phyloP scores from a whole-genome alignment of 2,888 invertebrate genomes.

The Xestia ashworthii region DNA sequence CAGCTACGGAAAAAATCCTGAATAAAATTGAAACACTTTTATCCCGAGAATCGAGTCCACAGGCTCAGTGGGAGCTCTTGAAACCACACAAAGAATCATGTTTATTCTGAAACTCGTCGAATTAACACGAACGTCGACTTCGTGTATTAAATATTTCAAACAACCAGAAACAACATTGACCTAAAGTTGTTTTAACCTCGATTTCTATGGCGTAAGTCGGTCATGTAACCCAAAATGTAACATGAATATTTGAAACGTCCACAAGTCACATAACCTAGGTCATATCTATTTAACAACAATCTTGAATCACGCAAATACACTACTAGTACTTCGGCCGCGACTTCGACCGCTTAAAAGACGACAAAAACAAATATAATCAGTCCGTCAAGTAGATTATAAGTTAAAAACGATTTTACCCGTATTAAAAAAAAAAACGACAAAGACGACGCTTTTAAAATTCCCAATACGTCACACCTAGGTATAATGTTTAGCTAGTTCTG shows the following conservation, averaged over 20 bases:
- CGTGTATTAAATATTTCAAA: conserved; percentile 4
- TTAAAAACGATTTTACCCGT: too few relatives aligned
- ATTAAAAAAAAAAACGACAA: too few relatives aligned
- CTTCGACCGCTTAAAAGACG: too few relatives aligned
- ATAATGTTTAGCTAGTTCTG: too few relatives aligned
- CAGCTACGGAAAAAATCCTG: background rate
- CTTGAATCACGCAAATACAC: conserved; percentile 38
- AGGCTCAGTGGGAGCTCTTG: background rate
- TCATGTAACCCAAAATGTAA: conserved; percentile 22
- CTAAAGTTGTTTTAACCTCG: conserved; percentile 5
- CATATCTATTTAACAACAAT: conserved; percentile 15
- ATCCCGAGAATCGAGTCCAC: background rate
- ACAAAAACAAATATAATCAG: too few relatives aligned
- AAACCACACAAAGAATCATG: background rate
- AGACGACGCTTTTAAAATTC: too few relatives aligned
- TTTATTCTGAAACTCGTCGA: conserved; percentile 2
- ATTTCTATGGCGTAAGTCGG: conserved; percentile 11
- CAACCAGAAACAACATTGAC: conserved; percentile 9
- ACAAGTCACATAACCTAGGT: conserved; percentile 11
- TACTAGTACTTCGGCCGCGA: too few relatives aligned
- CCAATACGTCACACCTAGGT: too few relatives aligned
- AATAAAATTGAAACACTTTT: background rate
- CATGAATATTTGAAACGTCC: conserved; percentile 39
- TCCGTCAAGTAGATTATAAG: too few relatives aligned
- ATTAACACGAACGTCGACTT: background rate